Conservation (phyloP, 2,888 invertebrate genomes). For the Acronicta psi region DNA sequence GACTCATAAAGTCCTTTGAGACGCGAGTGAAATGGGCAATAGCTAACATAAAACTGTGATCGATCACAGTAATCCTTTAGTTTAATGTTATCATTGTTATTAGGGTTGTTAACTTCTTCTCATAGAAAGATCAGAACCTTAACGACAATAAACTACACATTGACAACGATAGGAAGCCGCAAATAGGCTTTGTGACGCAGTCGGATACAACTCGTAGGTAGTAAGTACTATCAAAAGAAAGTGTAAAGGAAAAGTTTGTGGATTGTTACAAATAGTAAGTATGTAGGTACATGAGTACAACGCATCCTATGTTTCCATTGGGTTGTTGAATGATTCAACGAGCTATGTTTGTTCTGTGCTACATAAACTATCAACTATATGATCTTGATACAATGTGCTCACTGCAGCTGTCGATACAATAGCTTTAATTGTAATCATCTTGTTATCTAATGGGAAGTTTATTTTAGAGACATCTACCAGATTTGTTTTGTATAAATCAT, state of each 20-base stretch:
- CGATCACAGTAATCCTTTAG: neutral
- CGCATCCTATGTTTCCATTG: conserved; percentile 63
- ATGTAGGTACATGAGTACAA: conserved; percentile 24
- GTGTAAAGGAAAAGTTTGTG: conserved; percentile 11
- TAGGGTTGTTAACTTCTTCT: too few relatives aligned
- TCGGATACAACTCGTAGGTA: neutral
- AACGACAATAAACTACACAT: too few relatives aligned
- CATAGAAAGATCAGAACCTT: too few relatives aligned
- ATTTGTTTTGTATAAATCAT: neutral
- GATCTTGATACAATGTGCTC: conserved; percentile 11
- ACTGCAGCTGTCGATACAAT: neutral
- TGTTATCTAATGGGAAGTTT: neutral
- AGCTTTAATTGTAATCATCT: conserved; percentile 1
- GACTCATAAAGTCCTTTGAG: too few relatives aligned
- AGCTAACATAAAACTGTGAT: too few relatives aligned
- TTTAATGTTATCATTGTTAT: too few relatives aligned
- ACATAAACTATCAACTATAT: conserved; percentile 49
- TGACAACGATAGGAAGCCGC: too few relatives aligned
- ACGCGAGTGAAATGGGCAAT: too few relatives aligned
- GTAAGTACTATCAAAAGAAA: neutral
- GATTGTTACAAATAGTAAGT: neutral
- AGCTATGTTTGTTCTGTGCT: conserved; percentile 52
- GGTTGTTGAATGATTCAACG: conserved; percentile 64
- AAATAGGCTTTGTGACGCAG: too few relatives aligned
- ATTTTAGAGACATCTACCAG: neutral